These are phyloP conservation scores for Pinctada fucata DNA, from an alignment of 2,888 invertebrate species.

Conservation along the genomic window DNA sequence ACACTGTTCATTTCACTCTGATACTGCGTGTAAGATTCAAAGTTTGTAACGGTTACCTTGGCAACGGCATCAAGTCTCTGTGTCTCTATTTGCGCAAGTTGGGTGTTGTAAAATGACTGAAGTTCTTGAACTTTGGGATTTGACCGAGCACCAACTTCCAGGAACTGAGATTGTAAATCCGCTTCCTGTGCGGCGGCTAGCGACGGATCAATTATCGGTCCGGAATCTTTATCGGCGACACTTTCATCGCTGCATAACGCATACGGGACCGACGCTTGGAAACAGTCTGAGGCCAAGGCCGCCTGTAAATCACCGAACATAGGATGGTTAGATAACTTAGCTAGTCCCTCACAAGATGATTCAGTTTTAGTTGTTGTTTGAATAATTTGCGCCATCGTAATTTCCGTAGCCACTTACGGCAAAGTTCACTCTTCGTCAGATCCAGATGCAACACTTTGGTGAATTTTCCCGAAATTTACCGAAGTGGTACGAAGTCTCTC, in stretches of 20 bases:
- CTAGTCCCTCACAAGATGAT: conserved; percentile 40
- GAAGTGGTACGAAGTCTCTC: neutral
- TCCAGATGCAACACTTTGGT: neutral
- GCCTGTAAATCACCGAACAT: conserved; percentile 68
- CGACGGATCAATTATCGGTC: conserved; percentile 46
- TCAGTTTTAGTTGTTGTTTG: conserved; percentile 5
- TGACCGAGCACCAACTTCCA: conserved; percentile 54
- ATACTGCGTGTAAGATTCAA: conserved; percentile 47
- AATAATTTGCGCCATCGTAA: conserved; percentile 32
- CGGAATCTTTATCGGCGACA: conserved; percentile 16
- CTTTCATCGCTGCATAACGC: conserved; percentile 33
- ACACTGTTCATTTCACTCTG: conserved; percentile 50
- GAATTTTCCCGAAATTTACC: neutral
- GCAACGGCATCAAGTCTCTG: conserved; percentile 61
- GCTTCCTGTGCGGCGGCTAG: conserved; percentile 68
- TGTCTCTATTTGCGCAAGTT: conserved; percentile 62
- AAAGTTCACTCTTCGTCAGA: conserved; percentile 6
- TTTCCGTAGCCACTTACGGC: neutral
- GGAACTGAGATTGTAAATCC: conserved; percentile 68
- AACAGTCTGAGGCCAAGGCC: conserved; percentile 57
- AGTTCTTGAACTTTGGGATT: conserved; percentile 63
- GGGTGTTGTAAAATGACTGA: conserved; percentile 64
- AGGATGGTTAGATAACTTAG: conserved; percentile 61
- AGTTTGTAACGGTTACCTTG: conserved; percentile 49
- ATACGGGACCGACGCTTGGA: conserved; percentile 34